Evolutionary conservation across 1,140 invertebrate genomes (phyloP).

Genomic region (Zaprionus capensis): DNA sequence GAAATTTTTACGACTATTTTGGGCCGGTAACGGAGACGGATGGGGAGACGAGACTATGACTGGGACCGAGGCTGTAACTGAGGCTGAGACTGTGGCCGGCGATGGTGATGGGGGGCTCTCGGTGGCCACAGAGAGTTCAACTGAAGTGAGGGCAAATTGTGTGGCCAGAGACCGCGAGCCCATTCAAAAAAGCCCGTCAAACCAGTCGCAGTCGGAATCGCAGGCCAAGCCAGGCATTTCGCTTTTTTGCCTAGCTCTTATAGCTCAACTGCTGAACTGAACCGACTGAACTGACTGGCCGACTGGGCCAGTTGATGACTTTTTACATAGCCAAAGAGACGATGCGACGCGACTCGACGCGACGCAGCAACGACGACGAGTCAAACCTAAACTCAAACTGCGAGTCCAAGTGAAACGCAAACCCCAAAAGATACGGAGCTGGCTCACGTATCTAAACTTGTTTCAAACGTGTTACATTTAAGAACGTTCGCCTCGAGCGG

Average conservation of each 20-base stretch:
- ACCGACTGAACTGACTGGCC: conserved; percentile 37
- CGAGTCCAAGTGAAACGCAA: conserved; percentile 26
- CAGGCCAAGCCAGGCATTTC: conserved; percentile 35
- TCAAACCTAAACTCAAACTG: conserved; percentile 42
- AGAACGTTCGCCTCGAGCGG: conserved; percentile 79
- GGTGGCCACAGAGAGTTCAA: conserved; percentile 62
- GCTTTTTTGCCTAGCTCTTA: conserved; percentile 62
- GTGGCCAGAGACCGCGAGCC: conserved; percentile 58
- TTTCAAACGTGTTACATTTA: conserved; percentile 83
- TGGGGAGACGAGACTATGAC: conserved; percentile 23
- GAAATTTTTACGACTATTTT: conserved; percentile 74
- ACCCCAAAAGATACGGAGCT: conserved; percentile 42
- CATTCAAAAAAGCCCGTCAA: conserved; percentile 77
- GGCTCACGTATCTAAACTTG: conserved; percentile 78
- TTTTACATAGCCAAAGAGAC: conserved; percentile 73
- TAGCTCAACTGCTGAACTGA: conserved; percentile 36
- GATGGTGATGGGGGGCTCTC: conserved; percentile 27
- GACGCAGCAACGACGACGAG: conserved; percentile 30
- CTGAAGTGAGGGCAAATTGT: conserved; percentile 61
- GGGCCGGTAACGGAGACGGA: conserved; percentile 26
- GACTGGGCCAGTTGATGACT: conserved; percentile 73
- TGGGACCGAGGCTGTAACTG: conserved; percentile 33
- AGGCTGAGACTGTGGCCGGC: conserved; percentile 21
- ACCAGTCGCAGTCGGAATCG: conserved; percentile 55
- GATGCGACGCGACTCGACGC: conserved; percentile 2